Percentiles rank a stretch among this genome's conserved stretches.
phyloP scores from a whole-genome alignment of 2,113 vertebrate genomes.

The Silurus asotus region DNA sequence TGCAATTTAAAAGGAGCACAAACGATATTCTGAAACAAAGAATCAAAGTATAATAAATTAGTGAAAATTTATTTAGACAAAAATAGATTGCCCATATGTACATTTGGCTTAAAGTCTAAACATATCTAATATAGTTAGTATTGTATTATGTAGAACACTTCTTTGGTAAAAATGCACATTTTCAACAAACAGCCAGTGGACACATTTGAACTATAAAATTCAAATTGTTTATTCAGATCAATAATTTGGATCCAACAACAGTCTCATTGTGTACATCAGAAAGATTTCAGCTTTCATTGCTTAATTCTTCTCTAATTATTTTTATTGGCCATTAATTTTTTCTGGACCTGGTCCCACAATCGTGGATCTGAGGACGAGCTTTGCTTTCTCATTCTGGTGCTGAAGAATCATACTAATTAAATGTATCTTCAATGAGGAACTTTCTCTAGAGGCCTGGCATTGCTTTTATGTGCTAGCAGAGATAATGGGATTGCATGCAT shows the following conservation, averaged over 20 bases:
- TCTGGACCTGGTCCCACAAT: not conserved
- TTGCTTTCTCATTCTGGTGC: not conserved
- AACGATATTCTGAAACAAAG: not conserved
- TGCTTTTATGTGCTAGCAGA: constrained; percentile 38
- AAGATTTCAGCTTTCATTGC: not conserved
- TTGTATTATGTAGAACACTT: not conserved
- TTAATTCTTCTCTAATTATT: constrained; percentile 1
- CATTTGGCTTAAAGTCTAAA: not conserved
- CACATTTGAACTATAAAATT: not conserved
- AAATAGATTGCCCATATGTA: not conserved
- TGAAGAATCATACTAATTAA: constrained; percentile 44
- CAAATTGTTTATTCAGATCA: not conserved
- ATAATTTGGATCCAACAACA: not conserved
- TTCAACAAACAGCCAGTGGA: not conserved
- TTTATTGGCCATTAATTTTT: constrained; percentile 12
- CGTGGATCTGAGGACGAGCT: not conserved
- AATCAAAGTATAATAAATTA: not conserved
- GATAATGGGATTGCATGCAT: constrained; percentile 8
- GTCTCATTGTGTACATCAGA: not conserved
- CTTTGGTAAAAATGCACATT: not conserved
- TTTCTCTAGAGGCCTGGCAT: constrained; percentile 29
- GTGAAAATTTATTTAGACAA: not conserved
- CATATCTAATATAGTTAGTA: not conserved
- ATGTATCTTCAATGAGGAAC: constrained; percentile 44
- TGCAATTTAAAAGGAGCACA: not conserved